A percentile compares a stretch with the other conserved stretches of the same genome.
phyloP scores from a whole-genome alignment of 2,797 vertebrate species.

The Paramormyrops hopkinsi region DNA sequence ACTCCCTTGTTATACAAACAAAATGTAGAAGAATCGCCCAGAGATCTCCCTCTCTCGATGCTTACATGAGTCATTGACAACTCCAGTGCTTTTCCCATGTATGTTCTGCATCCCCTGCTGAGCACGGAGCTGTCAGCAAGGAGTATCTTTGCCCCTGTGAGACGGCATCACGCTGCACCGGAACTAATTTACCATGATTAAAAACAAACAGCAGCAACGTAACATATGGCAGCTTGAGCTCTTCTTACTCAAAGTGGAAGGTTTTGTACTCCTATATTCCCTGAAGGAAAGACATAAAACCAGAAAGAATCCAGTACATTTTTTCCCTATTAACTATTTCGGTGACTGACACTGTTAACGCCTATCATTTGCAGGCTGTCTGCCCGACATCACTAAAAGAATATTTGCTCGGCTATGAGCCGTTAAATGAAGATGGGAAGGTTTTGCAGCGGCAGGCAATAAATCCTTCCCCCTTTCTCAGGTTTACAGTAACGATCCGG shows the following conservation, averaged over 20 bases:
- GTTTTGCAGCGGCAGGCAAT: conserved; percentile 22
- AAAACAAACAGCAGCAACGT: conserved; percentile 32
- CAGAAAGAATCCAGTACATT: background rate
- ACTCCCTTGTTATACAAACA: background rate
- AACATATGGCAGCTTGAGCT: conserved; percentile 8
- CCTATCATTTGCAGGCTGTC: conserved; percentile 10
- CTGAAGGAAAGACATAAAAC: background rate
- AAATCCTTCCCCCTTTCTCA: conserved; percentile 17
- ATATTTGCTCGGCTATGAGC: conserved; percentile 19
- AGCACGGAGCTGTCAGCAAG: conserved; percentile 24
- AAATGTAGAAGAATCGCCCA: background rate
- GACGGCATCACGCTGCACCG: conserved; percentile 22
- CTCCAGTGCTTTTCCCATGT: background rate
- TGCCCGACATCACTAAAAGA: background rate
- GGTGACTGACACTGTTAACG: conserved; percentile 2
- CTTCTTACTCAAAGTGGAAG: conserved; percentile 1
- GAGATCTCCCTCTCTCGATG: background rate
- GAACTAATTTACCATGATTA: conserved; percentile 31
- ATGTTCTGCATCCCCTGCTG: conserved; percentile 8
- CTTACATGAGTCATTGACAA: background rate
- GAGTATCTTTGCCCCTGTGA: conserved; percentile 22
- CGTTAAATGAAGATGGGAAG: conserved; percentile 27
- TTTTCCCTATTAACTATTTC: conserved; percentile 13
- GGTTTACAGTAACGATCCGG: conserved; percentile 26
- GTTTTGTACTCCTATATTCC: background rate